Evolutionary conservation across 2,113 vertebrate genomes (phyloP).

Genomic region (Ranitomeya variabilis): DNA sequence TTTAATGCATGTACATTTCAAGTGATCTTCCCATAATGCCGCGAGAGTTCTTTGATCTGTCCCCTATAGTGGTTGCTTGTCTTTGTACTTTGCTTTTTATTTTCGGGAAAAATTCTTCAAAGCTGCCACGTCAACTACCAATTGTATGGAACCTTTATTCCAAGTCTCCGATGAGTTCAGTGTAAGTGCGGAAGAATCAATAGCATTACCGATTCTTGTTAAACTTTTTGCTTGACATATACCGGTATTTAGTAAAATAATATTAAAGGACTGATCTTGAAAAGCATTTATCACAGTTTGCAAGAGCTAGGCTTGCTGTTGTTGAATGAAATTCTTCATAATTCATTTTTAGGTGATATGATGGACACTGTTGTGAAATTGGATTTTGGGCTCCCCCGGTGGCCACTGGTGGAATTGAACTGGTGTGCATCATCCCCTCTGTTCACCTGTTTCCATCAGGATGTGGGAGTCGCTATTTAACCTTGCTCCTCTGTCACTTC

Average conservation of each 20-base stretch:
- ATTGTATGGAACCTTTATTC: background rate
- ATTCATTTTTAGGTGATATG: too few relatives aligned
- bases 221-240: background rate
- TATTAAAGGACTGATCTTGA: too few relatives aligned
- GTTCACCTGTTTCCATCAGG: too few relatives aligned
- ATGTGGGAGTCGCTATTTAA: too few relatives aligned
- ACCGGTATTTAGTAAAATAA: background rate
- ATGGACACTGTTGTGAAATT: too few relatives aligned
- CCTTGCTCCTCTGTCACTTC: too few relatives aligned
- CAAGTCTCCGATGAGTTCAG: background rate
- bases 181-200: background rate
- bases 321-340: too few relatives aligned
- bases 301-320: too few relatives aligned
- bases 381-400: too few relatives aligned
- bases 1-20: background rate
- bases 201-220: background rate
- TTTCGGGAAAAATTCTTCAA: conserved; percentile 2
- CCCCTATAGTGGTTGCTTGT: conserved; percentile 5
- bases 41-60: background rate
- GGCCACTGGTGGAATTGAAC: too few relatives aligned
- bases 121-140: background rate
- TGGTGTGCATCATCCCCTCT: too few relatives aligned
- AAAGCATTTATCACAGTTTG: too few relatives aligned
- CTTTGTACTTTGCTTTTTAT: background rate
- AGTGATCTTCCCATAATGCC: background rate